A percentile compares a stretch with the other conserved stretches of the same genome.
phyloP scores from a whole-genome alignment of 1,140 invertebrate species.

The Drosophila mojavensis region DNA sequence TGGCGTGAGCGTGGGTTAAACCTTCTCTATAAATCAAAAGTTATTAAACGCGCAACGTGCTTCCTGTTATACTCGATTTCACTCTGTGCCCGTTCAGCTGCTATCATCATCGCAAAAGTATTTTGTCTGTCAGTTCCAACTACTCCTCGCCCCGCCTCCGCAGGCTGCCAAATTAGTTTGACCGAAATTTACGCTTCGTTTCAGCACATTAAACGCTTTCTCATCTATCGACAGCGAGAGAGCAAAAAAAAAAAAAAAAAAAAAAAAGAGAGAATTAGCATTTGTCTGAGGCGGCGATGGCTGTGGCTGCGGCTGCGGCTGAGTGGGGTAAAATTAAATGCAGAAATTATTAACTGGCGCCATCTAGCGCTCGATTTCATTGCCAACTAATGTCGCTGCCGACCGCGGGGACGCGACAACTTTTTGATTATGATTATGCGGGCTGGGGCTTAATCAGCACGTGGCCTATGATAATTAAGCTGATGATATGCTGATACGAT shows the following conservation, averaged over 20 bases:
- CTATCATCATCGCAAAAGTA: conserved; percentile 33
- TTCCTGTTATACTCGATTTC: conserved; percentile 56
- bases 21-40: conserved; percentile 65
- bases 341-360: conserved; percentile 52
- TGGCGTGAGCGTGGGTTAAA: conserved; percentile 37
- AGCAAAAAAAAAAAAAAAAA: conserved; percentile 10
- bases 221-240: conserved; percentile 37
- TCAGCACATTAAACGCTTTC: conserved; percentile 52
- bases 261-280: background rate
- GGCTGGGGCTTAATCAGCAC: conserved; percentile 40
- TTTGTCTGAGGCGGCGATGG: background rate
- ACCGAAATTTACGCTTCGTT: conserved; percentile 51
- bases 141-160: too few species aligned
- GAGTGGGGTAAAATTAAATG: conserved; percentile 32
- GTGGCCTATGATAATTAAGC: conserved; percentile 48
- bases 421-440: conserved; percentile 56
- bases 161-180: conserved; percentile 54
- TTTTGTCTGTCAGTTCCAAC: background rate
- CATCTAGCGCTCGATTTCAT: conserved; percentile 38
- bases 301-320: background rate
- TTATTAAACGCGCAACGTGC: conserved; percentile 73
- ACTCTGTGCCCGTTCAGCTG: conserved; percentile 20
- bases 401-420: conserved; percentile 32
- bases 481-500: conserved; percentile 37
- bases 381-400: conserved; percentile 17